These are phyloP conservation scores for Echeneis naucrates DNA, from an alignment of 2,797 vertebrate genomes.

Conservation along the genomic window DNA sequence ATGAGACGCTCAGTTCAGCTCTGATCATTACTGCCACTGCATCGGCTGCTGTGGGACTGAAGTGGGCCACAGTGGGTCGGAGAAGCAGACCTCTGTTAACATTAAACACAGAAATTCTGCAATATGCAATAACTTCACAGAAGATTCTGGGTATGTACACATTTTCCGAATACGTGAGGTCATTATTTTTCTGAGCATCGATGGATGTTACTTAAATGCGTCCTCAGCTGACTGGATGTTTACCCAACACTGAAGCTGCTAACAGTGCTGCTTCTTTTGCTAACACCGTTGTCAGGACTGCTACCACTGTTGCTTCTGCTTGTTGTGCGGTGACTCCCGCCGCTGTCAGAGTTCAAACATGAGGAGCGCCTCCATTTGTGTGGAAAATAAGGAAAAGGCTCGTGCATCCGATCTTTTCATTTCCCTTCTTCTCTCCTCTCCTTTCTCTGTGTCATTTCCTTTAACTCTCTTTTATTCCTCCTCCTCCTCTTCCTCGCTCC, in stretches of 20 bases:
- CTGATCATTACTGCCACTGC: neutral
- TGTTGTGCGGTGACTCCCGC: neutral
- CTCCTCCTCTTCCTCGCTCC: slow-evolving; percentile 47
- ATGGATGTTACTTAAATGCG: no score
- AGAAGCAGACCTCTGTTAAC: no score
- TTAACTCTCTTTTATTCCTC: slow-evolving; percentile 39
- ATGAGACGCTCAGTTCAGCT: slow-evolving; percentile 1
- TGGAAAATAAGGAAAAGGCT: slow-evolving; percentile 45
- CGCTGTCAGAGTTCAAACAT: slow-evolving; percentile 7
- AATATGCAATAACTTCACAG: no score
- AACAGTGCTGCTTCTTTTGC: no score
- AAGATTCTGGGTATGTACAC: no score
- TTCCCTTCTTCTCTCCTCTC: slow-evolving; percentile 20
- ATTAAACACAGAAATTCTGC: no score
- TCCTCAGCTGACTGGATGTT: no score
- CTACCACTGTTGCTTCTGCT: neutral
- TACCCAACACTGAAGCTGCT: neutral
- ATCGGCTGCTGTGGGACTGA: no score
- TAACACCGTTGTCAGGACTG: rapidly evolving
- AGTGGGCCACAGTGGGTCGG: no score
- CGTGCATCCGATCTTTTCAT: slow-evolving; percentile 38
- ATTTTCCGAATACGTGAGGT: no score
- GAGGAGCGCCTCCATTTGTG: slow-evolving; percentile 41
- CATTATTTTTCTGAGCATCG: no score
- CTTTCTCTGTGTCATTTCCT: slow-evolving; percentile 43